A percentile compares a stretch with the other conserved stretches of the same genome.
Evolutionary conservation across 2,888 invertebrate genomes (phyloP).

Genomic region (Byasa hedistus): DNA sequence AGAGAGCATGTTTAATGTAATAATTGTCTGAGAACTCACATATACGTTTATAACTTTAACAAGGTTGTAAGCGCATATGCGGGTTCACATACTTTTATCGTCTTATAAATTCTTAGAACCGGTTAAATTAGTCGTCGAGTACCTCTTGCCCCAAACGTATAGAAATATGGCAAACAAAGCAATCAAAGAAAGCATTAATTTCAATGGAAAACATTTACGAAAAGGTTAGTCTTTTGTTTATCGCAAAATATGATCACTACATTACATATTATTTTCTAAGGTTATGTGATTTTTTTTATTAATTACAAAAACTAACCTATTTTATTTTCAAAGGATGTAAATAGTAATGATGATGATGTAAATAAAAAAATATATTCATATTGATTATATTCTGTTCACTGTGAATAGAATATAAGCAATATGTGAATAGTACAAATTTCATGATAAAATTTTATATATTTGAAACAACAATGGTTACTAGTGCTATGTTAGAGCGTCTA

Average conservation of each 20-base stretch:
- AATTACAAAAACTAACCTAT: not conserved
- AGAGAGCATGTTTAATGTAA: too few relatives aligned
- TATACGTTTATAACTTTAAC: too few relatives aligned
- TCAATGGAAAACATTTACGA: slow-evolving; percentile 62
- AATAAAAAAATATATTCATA: too few relatives aligned
- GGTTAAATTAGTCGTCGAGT: slow-evolving; percentile 49
- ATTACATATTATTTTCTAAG: not conserved
- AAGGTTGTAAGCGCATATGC: too few relatives aligned
- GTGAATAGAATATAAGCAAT: too few relatives aligned
- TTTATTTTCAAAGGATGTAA: too few relatives aligned
- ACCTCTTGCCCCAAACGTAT: slow-evolving; percentile 48
- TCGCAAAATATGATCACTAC: too few relatives aligned
- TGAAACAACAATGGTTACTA: not conserved
- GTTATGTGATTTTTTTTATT: not conserved
- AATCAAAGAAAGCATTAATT: slow-evolving; percentile 51
- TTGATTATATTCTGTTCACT: not conserved
- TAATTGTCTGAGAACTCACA: too few relatives aligned
- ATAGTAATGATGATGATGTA: too few relatives aligned
- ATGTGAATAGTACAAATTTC: too few relatives aligned
- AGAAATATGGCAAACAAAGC: slow-evolving; percentile 52
- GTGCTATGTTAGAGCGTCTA: not conserved
- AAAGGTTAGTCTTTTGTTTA: slow-evolving; percentile 46
- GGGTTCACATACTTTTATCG: slow-evolving; percentile 40
- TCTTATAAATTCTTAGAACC: slow-evolving; percentile 45
- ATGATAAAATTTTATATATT: not conserved